Percentiles rank a stretch among this genome's conserved stretches.
phyloP scores from a whole-genome alignment of 2,888 invertebrate genomes.

The Plutella xylostella region DNA sequence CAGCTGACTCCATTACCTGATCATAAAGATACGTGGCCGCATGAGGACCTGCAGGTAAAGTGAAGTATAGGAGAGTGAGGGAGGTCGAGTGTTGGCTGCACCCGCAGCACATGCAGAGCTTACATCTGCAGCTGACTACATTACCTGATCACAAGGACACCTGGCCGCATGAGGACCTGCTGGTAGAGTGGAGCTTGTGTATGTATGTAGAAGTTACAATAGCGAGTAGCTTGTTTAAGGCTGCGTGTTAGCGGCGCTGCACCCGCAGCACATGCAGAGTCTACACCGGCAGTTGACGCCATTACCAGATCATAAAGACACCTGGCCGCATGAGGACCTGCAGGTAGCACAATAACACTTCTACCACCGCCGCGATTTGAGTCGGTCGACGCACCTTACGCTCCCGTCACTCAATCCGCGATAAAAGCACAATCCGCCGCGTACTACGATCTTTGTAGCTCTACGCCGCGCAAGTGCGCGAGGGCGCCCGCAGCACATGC shows the following conservation, averaged over 20 bases:
- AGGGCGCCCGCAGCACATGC: constrained; percentile 89
- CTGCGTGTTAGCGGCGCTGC: constrained; percentile 89
- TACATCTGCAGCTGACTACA: constrained; percentile 80
- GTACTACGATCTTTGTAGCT: no score
- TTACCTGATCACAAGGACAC: constrained; percentile 88
- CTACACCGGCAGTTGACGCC: constrained; percentile 81
- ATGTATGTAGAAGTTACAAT: no score
- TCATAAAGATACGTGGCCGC: constrained; percentile 86
- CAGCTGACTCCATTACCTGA: constrained; percentile 79
- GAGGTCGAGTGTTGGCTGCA: no score
- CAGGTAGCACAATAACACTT: no score
- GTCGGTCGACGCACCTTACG: no score
- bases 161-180: constrained; percentile 88
- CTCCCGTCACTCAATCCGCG: no score
- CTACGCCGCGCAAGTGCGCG: no score
- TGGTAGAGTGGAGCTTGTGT: no score
- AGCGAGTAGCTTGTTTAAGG: no score
- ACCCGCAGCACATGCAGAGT: constrained; percentile 90
- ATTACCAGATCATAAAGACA: constrained; percentile 86
- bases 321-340: constrained; percentile 88
- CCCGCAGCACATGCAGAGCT: constrained; percentile 88
- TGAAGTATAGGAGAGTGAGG: no score
- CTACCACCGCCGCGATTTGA: no score
- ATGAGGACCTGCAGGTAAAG: constrained; percentile 87
- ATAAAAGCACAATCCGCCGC: no score